phyloP scores from a whole-genome alignment of 2,113 vertebrate species.

The Platycercus adscitus region DNA sequence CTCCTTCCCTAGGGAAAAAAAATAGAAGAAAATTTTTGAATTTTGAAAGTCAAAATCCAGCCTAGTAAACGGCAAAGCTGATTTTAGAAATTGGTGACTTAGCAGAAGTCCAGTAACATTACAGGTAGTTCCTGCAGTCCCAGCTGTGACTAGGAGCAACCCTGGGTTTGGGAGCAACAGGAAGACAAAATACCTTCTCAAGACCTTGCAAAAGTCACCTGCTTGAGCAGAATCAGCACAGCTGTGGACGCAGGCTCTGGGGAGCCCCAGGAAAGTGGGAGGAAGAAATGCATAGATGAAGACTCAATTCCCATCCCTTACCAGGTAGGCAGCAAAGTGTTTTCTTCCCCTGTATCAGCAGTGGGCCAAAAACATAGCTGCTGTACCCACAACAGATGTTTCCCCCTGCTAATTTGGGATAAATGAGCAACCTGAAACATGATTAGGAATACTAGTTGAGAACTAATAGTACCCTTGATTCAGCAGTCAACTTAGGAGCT shows the following conservation, averaged over 20 bases:
- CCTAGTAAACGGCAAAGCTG: background rate
- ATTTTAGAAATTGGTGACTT: background rate
- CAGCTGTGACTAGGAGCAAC: background rate
- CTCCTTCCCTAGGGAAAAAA: background rate
- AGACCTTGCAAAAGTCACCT: background rate
- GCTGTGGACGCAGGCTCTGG: fast-evolving
- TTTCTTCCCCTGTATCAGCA: background rate
- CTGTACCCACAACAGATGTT: background rate
- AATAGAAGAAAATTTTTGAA: background rate
- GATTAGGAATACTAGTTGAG: background rate
- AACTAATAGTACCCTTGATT: background rate
- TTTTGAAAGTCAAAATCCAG: background rate
- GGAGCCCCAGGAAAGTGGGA: background rate
- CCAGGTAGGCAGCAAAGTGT: background rate
- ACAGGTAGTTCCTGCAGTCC: background rate
- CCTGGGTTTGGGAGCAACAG: background rate
- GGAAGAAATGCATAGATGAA: background rate
- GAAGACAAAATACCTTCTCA: background rate
- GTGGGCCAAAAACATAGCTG: background rate
- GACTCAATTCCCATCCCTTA: background rate
- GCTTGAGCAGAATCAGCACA: background rate
- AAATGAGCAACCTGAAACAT: background rate
- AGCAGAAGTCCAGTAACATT: background rate
- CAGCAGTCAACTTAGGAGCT: fast-evolving
- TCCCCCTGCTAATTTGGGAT: background rate